phyloP scores from a whole-genome alignment of 2,797 vertebrate genomes.

The Sebastes trivittatus region DNA sequence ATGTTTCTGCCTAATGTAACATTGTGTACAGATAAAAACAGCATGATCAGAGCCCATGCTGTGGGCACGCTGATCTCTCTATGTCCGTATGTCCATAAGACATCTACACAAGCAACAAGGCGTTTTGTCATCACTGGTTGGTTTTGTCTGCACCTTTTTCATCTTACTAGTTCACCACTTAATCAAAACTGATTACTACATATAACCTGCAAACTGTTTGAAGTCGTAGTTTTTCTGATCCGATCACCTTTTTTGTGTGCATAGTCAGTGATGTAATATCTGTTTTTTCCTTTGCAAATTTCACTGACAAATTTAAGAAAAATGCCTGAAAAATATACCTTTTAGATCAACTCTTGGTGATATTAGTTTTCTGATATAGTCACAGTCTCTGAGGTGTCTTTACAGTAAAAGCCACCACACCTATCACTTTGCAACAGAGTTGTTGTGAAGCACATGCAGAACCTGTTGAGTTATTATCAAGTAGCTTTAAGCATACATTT shows the following conservation, averaged over 20 bases:
- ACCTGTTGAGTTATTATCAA: conserved; percentile 3
- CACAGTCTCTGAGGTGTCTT: background rate
- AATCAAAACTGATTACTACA: background rate
- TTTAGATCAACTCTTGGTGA: background rate
- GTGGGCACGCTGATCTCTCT: too few relatives aligned
- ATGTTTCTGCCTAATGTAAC: background rate
- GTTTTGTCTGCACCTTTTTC: background rate
- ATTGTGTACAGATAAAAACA: background rate
- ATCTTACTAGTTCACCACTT: background rate
- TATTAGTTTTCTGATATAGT: background rate
- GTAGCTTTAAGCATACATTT: conserved; percentile 11
- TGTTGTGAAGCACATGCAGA: conserved; percentile 5
- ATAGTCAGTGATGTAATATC: background rate
- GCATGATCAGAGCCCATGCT: background rate
- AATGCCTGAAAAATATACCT: background rate
- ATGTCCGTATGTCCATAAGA: background rate
- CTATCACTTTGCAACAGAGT: background rate
- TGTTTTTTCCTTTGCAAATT: background rate
- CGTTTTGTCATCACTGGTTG: too few relatives aligned
- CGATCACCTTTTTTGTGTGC: background rate
- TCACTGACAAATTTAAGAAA: too few relatives aligned
- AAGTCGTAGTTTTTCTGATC: background rate
- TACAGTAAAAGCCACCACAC: background rate
- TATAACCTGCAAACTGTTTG: background rate
- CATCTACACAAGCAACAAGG: background rate